Evolutionary conservation across 2,888 invertebrate species (phyloP), one percentile per base, ranked within the genome.

Genomic region (Phlogophora meticulosa): DNA sequence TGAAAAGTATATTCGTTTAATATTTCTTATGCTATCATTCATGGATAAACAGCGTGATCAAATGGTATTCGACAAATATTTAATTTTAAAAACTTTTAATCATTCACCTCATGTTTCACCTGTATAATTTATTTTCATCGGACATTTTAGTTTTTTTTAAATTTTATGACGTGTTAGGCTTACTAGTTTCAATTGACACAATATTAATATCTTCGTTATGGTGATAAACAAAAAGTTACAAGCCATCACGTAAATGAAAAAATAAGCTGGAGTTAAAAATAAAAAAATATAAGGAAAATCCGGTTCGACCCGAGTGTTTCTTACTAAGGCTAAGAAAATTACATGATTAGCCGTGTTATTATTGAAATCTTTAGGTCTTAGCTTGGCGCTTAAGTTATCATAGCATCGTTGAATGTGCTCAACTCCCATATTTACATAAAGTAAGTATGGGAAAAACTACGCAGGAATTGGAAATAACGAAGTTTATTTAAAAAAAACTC

Each of bases 231-330:
- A 66, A 62, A 76, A 65, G 15, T 48, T 17, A 13, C 22, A 24
- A 43, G 45, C 22, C 40, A 57, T 52, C 34, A 15, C 15, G 65
- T 20, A 62, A 9, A 40, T 2, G 11, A 36, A 36, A n/a, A 42
- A 10, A 59, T n/a, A 15, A 10, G 36, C 22, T 20, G 15, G 40
- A 22, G 20, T 11, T 22, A 46, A 51, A 11, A 48, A 43, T 11
- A 51, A 68, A 70, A 65, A 62, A 49, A 58, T 32, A 59, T 61
- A 42, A 85, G 83, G 83, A 85, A 83, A 83, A 83, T 83, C 85
- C 83, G 84, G 85, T 72, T 83, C 66, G 34, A 48, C 36, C 22
- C 15, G 36, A 49, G 28, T 34, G 58, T 61, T 75, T 70, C 61
- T 65, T 32, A 46, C 56, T 64, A 63, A 72, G 51, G 11, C n/a